Evolutionary conservation across 2,797 vertebrate genomes (phyloP).

Genomic region (Characodon lateralis): DNA sequence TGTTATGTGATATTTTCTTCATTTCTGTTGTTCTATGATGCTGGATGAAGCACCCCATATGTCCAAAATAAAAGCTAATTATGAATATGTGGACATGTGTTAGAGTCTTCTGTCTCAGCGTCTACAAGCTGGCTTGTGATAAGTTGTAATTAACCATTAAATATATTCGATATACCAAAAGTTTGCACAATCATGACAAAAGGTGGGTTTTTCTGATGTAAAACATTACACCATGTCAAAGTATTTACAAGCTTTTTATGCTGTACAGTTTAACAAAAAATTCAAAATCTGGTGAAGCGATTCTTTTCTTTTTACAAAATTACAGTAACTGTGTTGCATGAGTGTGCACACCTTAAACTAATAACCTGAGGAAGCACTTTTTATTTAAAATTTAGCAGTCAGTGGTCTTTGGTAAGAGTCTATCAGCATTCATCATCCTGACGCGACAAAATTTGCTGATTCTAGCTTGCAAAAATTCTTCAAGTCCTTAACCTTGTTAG

Average conservation of each 20-base stretch:
- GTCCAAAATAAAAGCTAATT: constrained; percentile 71
- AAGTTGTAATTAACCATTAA: constrained; percentile 1
- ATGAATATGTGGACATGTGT: constrained; percentile 63
- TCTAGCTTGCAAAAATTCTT: not conserved
- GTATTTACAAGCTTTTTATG: not conserved
- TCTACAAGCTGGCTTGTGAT: constrained; percentile 12
- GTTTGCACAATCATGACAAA: not conserved
- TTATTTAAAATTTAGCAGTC: not conserved
- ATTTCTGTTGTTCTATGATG: constrained; percentile 44
- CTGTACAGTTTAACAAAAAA: not conserved
- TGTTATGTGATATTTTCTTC: constrained; percentile 22
- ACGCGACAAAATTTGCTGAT: not conserved
- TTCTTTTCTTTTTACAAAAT: not conserved
- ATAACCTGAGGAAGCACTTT: not conserved
- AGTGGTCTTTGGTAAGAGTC: not conserved
- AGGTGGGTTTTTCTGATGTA: not conserved
- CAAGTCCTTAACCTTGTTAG: not conserved
- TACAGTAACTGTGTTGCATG: not conserved
- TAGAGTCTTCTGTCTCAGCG: constrained; percentile 66
- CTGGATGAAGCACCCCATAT: constrained; percentile 51
- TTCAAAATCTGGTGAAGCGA: not conserved
- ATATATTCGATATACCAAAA: not conserved
- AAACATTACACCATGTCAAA: not conserved
- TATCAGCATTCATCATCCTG: not conserved
- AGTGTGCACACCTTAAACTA: not conserved